Evolutionary conservation across 2,113 vertebrate genomes (phyloP).

Genomic region (Megaptera novaeangliae): DNA sequence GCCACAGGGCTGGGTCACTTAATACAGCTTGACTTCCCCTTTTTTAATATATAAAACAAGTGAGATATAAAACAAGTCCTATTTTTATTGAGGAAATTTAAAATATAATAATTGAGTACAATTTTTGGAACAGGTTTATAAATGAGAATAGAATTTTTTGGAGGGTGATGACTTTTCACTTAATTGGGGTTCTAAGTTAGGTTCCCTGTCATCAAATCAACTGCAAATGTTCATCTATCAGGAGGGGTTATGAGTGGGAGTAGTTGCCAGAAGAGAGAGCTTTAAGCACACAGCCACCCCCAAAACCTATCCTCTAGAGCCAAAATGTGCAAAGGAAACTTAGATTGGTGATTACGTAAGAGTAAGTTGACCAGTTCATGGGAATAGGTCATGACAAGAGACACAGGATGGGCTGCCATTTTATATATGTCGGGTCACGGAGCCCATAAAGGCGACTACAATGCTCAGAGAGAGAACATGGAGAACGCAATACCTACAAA

Average conservation of each 20-base stretch:
- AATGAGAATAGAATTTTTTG: background rate
- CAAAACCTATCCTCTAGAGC: background rate
- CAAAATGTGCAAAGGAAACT: background rate
- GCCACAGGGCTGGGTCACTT: background rate
- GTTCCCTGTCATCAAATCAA: background rate
- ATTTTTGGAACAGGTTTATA: background rate
- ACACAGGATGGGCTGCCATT: background rate
- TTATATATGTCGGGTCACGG: rapidly evolving
- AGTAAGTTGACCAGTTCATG: background rate
- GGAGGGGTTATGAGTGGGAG: background rate
- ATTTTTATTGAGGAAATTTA: background rate
- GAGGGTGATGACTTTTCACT: background rate
- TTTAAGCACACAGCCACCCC: background rate
- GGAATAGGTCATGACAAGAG: background rate
- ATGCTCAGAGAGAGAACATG: background rate
- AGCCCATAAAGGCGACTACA: background rate
- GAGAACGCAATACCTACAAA: background rate
- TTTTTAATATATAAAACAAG: background rate
- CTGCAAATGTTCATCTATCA: background rate
- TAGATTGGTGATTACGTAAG: background rate
- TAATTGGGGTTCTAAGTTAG: background rate
- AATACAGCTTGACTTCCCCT: background rate
- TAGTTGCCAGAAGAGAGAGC: background rate
- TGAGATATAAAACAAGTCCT: too few species aligned
- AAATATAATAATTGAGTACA: background rate